Percentiles rank a stretch among this genome's conserved stretches.
Conservation (phyloP, 2,113 vertebrate genomes). For the Notothenia coriiceps region DNA sequence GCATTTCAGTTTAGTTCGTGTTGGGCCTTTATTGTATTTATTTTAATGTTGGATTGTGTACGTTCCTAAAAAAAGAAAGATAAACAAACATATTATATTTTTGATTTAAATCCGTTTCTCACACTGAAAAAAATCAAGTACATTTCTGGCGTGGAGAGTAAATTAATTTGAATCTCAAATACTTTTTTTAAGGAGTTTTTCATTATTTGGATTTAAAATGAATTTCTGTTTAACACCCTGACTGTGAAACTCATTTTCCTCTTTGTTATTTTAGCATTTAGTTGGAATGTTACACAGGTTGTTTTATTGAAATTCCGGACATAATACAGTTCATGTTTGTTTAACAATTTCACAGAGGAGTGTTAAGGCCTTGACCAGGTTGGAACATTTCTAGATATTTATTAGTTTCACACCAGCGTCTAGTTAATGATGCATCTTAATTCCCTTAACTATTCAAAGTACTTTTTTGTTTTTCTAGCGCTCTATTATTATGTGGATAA, state of each 20-base stretch:
- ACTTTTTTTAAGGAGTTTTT: background rate
- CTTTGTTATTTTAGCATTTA: background rate
- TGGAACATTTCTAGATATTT: background rate
- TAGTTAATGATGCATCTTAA: constrained; percentile 37
- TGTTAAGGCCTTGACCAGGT: constrained; percentile 32
- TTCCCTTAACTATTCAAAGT: constrained; percentile 38
- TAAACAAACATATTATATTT: background rate
- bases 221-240: background rate
- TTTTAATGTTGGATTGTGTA: background rate
- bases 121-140: background rate
- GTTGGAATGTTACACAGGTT: background rate
- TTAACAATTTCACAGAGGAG: background rate
- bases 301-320: background rate
- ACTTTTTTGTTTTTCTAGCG: constrained; percentile 43
- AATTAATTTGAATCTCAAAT: background rate
- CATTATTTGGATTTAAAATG: background rate
- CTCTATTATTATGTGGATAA: constrained; percentile 65
- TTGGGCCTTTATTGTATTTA: background rate
- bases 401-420: constrained; percentile 28
- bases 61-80: background rate
- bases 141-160: background rate
- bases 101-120: background rate
- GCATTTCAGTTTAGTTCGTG: background rate
- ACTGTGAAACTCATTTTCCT: background rate
- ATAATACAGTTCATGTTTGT: background rate